Percentiles rank a stretch among this genome's conserved stretches.
Evolutionary conservation across 2,797 vertebrate genomes (phyloP).

Genomic region (Eurystomus glaucurus): DNA sequence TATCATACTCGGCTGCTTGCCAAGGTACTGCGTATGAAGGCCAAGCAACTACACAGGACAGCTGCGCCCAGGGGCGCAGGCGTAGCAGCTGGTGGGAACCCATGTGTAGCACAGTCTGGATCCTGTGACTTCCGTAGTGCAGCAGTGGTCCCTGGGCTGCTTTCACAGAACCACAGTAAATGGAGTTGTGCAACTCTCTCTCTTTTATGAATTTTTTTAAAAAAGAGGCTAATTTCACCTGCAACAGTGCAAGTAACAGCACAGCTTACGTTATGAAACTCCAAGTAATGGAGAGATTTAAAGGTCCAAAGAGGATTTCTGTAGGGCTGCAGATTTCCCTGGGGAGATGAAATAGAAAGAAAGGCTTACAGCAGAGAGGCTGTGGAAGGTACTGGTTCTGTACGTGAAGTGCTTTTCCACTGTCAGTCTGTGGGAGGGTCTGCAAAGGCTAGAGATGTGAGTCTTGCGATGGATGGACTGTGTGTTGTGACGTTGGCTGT

Average conservation of each 20-base stretch:
- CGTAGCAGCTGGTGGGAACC: accelerated
- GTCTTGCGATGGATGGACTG: accelerated
- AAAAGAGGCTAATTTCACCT: accelerated
- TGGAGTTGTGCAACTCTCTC: background rate
- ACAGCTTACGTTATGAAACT: background rate
- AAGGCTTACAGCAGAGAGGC: background rate
- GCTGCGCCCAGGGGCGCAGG: background rate
- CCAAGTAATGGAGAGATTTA: background rate
- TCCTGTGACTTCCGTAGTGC: accelerated
- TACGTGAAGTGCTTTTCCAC: background rate
- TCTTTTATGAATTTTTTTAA: background rate
- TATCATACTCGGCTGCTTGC: background rate
- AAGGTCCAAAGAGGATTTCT: background rate
- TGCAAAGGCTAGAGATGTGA: accelerated
- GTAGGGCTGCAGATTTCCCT: background rate
- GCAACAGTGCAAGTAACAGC: accelerated
- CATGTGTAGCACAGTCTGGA: accelerated
- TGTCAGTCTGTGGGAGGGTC: accelerated
- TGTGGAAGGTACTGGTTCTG: background rate
- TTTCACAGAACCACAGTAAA: background rate
- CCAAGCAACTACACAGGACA: background rate
- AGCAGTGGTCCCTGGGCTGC: no score
- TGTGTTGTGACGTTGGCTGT: accelerated
- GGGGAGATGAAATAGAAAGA: background rate
- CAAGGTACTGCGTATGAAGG: background rate